phyloP scores from a whole-genome alignment of 2,888 invertebrate species.

The Drosophila paranaensis region DNA sequence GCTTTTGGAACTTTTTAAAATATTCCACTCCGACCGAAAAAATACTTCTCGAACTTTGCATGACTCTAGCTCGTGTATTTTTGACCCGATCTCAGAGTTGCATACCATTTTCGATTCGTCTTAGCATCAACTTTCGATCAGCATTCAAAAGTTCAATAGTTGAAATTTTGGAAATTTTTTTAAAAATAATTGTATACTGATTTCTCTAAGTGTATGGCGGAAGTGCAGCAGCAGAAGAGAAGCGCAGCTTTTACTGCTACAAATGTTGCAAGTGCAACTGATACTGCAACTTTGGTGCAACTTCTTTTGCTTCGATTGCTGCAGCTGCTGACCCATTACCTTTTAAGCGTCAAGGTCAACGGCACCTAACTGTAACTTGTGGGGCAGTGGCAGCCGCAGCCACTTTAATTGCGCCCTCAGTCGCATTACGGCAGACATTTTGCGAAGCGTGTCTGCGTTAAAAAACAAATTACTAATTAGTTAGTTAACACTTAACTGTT shows the following conservation, averaged over 20 bases:
- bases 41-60: too few species aligned
- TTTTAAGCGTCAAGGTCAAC: constrained; percentile 71
- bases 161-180: too few species aligned
- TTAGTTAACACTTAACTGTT: constrained; percentile 55
- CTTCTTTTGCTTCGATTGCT: constrained; percentile 1
- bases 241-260: constrained; percentile 17
- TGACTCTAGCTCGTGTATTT: too few species aligned
- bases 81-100: too few species aligned
- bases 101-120: too few species aligned
- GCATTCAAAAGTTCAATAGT: too few species aligned
- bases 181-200: not conserved
- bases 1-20: too few species aligned
- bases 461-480: constrained; percentile 71
- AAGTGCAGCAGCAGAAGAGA: constrained; percentile 38
- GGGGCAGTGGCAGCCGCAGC: constrained; percentile 14
- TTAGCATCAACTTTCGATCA: too few species aligned
- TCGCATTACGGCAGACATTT: constrained; percentile 33
- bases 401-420: constrained; percentile 49
- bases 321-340: constrained; percentile 62
- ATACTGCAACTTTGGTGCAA: constrained; percentile 6
- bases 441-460: constrained; percentile 71
- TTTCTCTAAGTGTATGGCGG: constrained; percentile 44
- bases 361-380: constrained; percentile 62
- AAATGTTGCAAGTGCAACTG: constrained; percentile 6
- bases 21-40: too few species aligned